A percentile compares a stretch with the other conserved stretches of the same genome.
Evolutionary conservation across 2,888 invertebrate genomes (phyloP).

Genomic region (Sipha maydis): DNA sequence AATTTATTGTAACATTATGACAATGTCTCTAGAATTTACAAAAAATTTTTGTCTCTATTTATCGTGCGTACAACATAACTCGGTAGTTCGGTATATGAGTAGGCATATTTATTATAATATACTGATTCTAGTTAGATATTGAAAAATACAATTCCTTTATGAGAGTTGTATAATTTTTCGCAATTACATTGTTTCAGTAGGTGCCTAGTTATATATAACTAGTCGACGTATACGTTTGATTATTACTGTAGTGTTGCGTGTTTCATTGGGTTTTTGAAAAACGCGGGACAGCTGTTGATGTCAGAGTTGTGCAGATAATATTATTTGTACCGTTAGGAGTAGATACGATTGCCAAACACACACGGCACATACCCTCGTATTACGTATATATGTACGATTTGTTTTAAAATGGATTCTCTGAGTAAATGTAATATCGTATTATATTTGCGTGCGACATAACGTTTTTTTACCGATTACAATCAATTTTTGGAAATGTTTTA

Average conservation of each 20-base stretch:
- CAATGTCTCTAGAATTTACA: neutral
- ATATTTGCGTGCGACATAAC: neutral
- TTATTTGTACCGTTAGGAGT: neutral
- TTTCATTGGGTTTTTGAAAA: neutral
- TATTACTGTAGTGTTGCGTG: neutral
- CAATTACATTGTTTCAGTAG: neutral
- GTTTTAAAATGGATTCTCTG: slow-evolving; percentile 9
- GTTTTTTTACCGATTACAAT: slow-evolving; percentile 35
- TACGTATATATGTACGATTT: neutral
- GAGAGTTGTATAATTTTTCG: neutral
- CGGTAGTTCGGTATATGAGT: neutral
- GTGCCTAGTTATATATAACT: neutral
- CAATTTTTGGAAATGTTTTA: neutral
- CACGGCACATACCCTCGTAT: neutral
- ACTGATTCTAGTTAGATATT: neutral
- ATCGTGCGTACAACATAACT: neutral
- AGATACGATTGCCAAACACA: neutral
- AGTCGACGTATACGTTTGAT: neutral
- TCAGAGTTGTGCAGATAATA: neutral
- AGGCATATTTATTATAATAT: too few species aligned
- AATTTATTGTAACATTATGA: too few species aligned
- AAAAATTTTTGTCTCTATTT: neutral
- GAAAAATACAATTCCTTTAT: neutral
- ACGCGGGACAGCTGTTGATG: neutral
- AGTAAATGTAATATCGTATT: neutral